Percentiles rank a stretch among this genome's conserved stretches.
Conservation (phyloP, 2,797 vertebrate species). For the Babyrousa celebensis region DNA sequence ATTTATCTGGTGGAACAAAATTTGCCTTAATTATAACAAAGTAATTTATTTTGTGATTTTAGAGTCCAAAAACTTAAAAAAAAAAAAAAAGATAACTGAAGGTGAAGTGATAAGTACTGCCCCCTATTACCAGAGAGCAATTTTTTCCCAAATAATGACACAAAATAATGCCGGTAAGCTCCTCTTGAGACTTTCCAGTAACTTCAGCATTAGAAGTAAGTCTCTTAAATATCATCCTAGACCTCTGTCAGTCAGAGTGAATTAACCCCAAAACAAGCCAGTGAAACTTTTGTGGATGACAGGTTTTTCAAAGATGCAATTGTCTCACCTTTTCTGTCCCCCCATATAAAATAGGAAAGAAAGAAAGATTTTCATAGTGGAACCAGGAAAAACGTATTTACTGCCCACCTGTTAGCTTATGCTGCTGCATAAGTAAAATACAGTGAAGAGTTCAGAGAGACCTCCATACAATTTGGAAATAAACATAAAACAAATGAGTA, state of each 20-base stretch:
- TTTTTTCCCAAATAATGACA: slow-evolving; percentile 30
- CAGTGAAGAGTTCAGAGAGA: not conserved
- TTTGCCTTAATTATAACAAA: slow-evolving; percentile 72
- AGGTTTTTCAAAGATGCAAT: not conserved
- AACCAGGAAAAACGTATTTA: not conserved
- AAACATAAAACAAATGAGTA: not conserved
- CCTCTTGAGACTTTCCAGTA: slow-evolving; percentile 57
- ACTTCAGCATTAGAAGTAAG: not conserved
- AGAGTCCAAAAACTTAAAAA: slow-evolving; percentile 28
- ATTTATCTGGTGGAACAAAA: slow-evolving; percentile 64
- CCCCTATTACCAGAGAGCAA: not conserved
- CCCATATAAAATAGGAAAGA: not conserved
- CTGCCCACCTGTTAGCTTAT: not conserved
- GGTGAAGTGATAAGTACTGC: not conserved
- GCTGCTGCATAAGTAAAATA: not conserved
- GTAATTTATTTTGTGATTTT: slow-evolving; percentile 65
- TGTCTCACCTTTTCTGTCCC: not conserved
- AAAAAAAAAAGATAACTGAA: slow-evolving; percentile 36
- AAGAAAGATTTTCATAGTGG: not conserved
- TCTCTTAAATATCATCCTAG: not conserved
- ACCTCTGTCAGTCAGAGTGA: not conserved
- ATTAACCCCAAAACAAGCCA: not conserved
- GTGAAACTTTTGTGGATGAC: not conserved
- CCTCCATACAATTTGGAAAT: not conserved
- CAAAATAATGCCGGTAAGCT: not conserved